phyloP scores from a whole-genome alignment of 2,888 invertebrate species.

The Actias luna region DNA sequence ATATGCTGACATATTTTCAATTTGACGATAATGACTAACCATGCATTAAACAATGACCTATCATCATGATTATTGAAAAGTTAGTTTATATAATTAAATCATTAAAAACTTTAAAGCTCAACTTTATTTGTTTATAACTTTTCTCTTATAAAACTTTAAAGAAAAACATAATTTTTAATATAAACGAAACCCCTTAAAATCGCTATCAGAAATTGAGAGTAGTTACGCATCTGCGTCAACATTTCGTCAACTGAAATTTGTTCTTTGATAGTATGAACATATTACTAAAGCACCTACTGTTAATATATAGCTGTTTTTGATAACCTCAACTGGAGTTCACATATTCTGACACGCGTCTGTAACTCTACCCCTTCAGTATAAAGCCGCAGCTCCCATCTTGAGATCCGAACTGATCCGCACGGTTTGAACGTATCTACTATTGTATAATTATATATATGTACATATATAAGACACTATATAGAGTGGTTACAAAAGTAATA shows the following conservation, averaged over 20 bases:
- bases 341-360: slow-evolving; percentile 8
- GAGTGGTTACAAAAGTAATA: neutral
- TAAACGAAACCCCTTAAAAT: neutral
- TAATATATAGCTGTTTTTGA: slow-evolving; percentile 2
- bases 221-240: neutral
- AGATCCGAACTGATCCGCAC: slow-evolving; percentile 56
- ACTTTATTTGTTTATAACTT: too few species aligned
- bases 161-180: too few species aligned
- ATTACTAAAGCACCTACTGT: neutral
- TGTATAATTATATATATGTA: neutral
- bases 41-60: too few species aligned
- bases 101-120: too few species aligned
- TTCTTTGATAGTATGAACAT: too few species aligned
- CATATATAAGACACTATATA: neutral
- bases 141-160: too few species aligned
- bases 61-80: too few species aligned
- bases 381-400: slow-evolving; percentile 42
- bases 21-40: too few species aligned
- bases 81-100: too few species aligned
- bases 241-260: neutral
- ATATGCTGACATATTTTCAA: too few species aligned
- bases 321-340: neutral
- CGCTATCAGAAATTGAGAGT: neutral
- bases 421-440: slow-evolving; percentile 28
- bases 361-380: slow-evolving; percentile 4